Conservation (phyloP, 2,113 vertebrate species). For the Sprattus sprattus region DNA sequence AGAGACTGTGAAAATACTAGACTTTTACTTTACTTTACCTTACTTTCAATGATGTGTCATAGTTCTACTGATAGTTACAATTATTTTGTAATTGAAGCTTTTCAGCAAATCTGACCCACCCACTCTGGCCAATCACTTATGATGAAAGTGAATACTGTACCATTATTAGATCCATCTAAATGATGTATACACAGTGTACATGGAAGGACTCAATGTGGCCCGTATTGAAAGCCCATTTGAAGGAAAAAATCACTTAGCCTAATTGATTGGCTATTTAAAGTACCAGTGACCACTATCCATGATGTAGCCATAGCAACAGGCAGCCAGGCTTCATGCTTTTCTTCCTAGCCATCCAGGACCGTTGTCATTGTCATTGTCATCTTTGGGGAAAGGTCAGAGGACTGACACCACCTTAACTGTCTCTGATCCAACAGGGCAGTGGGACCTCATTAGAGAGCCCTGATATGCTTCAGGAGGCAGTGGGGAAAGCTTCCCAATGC, state of each 20-base stretch:
- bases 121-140: not conserved
- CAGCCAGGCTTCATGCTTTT: not conserved
- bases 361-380: not conserved
- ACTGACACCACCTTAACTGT: not conserved
- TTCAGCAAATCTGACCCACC: not conserved
- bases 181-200: not conserved
- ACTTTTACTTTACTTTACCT: too few species aligned
- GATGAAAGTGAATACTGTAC: not conserved
- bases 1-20: not conserved
- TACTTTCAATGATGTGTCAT: not conserved
- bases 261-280: slow-evolving; percentile 10
- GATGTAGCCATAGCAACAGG: slow-evolving; percentile 6
- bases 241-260: not conserved
- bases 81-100: not conserved
- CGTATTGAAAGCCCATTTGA: not conserved
- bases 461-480: not conserved
- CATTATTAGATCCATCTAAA: slow-evolving; percentile 16
- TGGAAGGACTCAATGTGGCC: not conserved
- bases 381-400: slow-evolving; percentile 8
- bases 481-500: not conserved
- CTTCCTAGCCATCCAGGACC: not conserved
- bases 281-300: not conserved
- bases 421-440: not conserved
- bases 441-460: not conserved
- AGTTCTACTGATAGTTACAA: not conserved